These are phyloP conservation scores for Pseudomyrmex pallidus DNA, from an alignment of 1,140 invertebrate genomes.

Conservation along the genomic window DNA sequence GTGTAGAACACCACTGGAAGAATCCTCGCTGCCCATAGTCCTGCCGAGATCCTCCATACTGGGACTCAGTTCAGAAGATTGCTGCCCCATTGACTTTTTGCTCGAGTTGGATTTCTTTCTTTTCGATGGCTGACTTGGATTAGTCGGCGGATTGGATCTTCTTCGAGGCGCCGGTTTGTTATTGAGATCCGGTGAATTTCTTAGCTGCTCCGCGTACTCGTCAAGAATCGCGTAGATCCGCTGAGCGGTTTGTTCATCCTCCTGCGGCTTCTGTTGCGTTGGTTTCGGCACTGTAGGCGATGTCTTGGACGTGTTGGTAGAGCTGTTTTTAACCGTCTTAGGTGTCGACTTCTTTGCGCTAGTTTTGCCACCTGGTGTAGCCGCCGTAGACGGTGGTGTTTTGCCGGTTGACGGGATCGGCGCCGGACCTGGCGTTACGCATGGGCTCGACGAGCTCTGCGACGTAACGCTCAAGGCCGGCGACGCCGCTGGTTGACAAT, in stretches of 20 bases:
- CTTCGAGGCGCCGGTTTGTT: slow-evolving; percentile 92
- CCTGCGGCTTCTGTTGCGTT: slow-evolving; percentile 89
- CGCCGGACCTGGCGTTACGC: slow-evolving; percentile 86
- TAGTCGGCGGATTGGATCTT: slow-evolving; percentile 90
- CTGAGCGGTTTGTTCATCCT: slow-evolving; percentile 93
- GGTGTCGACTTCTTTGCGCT: slow-evolving; percentile 86
- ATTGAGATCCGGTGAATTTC: slow-evolving; percentile 92
- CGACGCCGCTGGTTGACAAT: slow-evolving; percentile 87
- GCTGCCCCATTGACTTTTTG: slow-evolving; percentile 86
- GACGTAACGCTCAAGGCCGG: slow-evolving; percentile 87
- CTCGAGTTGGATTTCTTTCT: slow-evolving; percentile 89
- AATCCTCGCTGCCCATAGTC: slow-evolving; percentile 90
- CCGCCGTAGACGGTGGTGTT: slow-evolving; percentile 78
- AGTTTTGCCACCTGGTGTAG: slow-evolving; percentile 84
- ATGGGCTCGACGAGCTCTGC: slow-evolving; percentile 87
- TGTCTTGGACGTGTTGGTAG: slow-evolving; percentile 87
- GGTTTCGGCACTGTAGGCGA: slow-evolving; percentile 88
- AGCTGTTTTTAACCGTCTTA: slow-evolving; percentile 86
- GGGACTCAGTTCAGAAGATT: slow-evolving; percentile 86
- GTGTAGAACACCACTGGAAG: slow-evolving; percentile 88
- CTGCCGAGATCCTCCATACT: slow-evolving; percentile 88
- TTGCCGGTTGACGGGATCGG: slow-evolving; percentile 80
- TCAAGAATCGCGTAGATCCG: slow-evolving; percentile 92
- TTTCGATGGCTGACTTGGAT: slow-evolving; percentile 89
- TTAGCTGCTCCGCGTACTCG: slow-evolving; percentile 92